Conservation (phyloP, 53 echinoderm and acorn worm genomes). For the Echinometra lucunter region DNA sequence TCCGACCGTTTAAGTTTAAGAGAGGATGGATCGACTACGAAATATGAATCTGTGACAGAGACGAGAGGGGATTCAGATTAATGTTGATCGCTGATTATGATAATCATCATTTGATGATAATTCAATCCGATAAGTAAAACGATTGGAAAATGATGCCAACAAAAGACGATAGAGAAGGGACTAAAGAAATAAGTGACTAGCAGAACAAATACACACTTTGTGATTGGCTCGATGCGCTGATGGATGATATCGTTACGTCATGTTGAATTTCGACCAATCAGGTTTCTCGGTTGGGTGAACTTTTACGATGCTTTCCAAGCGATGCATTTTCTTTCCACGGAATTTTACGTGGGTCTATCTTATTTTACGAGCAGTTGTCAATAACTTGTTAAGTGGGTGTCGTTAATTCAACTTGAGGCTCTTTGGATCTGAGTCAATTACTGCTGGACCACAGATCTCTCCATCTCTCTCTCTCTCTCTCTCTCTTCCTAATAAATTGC, state of each 20-base stretch:
- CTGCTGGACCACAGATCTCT: not conserved
- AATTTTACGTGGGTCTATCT: constrained; percentile 10
- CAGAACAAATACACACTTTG: not conserved
- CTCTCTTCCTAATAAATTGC: not conserved
- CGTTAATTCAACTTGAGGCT: constrained; percentile 60
- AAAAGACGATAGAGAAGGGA: not conserved
- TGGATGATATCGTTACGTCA: constrained; percentile 44
- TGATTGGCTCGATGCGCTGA: constrained; percentile 42
- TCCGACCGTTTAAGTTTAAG: constrained; percentile 45
- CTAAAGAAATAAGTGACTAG: not conserved
- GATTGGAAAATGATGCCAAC: constrained; percentile 37
- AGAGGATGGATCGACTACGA: not conserved
- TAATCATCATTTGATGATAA: constrained; percentile 59
- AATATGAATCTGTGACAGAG: constrained; percentile 42
- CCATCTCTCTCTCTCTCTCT: not conserved
- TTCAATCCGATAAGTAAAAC: constrained; percentile 59
- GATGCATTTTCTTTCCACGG: constrained; percentile 11
- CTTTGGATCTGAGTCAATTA: constrained; percentile 36
- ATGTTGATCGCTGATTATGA: constrained; percentile 52
- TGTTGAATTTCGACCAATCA: constrained; percentile 32
- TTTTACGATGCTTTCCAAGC: constrained; percentile 44
- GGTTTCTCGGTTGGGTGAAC: constrained; percentile 6
- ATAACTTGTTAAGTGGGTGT: constrained; percentile 59
- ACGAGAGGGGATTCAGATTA: constrained; percentile 44
- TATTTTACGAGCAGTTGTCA: constrained; percentile 55